Evolutionary conservation across 2,113 vertebrate species (phyloP).

Genomic region (Porphyrio hochstetteri): DNA sequence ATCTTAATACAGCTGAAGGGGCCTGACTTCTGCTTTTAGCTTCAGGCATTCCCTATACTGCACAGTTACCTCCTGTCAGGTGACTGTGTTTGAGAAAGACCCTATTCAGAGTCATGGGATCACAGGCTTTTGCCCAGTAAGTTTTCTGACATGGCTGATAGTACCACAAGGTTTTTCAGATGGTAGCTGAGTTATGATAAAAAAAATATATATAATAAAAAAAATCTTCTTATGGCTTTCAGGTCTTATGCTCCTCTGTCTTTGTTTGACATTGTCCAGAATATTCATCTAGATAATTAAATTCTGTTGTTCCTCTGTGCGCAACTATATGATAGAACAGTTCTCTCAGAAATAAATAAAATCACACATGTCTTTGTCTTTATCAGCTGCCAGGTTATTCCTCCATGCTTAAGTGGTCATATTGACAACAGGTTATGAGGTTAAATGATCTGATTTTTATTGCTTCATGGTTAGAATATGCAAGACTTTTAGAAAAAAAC

Average conservation of each 20-base stretch:
- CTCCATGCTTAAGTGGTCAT: not conserved
- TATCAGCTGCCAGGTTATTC: not conserved
- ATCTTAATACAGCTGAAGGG: not conserved
- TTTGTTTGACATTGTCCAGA: not conserved
- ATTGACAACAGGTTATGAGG: not conserved
- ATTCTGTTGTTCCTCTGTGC: not conserved
- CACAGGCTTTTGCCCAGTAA: not conserved
- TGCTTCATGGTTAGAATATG: not conserved
- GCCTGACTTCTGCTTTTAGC: not conserved
- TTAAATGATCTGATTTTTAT: not conserved
- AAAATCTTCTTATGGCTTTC: not conserved
- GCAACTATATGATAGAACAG: rapidly evolving
- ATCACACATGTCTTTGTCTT: not conserved
- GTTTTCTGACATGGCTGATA: not conserved
- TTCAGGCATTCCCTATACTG: not conserved
- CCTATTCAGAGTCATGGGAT: conserved; percentile 21
- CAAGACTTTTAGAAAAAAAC: not conserved
- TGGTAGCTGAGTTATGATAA: not conserved
- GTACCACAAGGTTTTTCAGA: not conserved
- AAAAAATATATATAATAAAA: not conserved
- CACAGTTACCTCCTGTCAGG: conserved; percentile 1
- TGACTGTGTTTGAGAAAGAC: conserved; percentile 9
- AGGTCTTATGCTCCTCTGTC: not conserved
- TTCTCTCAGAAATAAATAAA: conserved; percentile 6
- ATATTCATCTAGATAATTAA: not conserved